A percentile compares a stretch with the other conserved stretches of the same genome.
Evolutionary conservation across 2,797 vertebrate genomes (phyloP).

Genomic region (Morelia viridis): DNA sequence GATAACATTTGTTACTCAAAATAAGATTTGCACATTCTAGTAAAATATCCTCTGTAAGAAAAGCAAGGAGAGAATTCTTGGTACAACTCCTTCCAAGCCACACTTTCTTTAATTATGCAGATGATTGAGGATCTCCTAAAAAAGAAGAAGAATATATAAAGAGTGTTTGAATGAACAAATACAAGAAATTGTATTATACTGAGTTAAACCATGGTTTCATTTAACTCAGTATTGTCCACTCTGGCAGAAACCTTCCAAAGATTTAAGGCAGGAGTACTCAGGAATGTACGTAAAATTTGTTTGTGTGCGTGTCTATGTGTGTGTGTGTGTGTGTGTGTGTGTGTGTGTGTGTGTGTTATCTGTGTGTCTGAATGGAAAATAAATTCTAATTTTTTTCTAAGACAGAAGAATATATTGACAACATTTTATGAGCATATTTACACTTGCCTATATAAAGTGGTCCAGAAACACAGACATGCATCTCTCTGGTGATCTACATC

Average conservation of each 20-base stretch:
- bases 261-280: background rate
- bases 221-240: background rate
- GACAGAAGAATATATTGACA: background rate
- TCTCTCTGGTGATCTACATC: background rate
- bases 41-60: background rate
- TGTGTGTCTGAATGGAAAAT: background rate
- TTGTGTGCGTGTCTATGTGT: background rate
- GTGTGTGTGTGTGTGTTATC: background rate
- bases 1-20: background rate
- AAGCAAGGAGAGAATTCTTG: background rate
- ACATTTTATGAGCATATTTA: background rate
- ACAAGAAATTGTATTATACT: background rate
- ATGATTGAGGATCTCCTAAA: background rate
- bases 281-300: background rate
- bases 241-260: background rate
- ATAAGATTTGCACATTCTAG: constrained; percentile 16
- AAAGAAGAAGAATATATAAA: background rate
- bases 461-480: background rate
- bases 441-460: background rate
- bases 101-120: constrained; percentile 9
- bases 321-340: background rate
- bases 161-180: background rate
- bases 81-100: background rate
- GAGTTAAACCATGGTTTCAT: background rate
- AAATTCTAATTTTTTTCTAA: no score